Evolutionary conservation across 2,888 invertebrate genomes (phyloP).

Genomic region (Aelia acuminata): DNA sequence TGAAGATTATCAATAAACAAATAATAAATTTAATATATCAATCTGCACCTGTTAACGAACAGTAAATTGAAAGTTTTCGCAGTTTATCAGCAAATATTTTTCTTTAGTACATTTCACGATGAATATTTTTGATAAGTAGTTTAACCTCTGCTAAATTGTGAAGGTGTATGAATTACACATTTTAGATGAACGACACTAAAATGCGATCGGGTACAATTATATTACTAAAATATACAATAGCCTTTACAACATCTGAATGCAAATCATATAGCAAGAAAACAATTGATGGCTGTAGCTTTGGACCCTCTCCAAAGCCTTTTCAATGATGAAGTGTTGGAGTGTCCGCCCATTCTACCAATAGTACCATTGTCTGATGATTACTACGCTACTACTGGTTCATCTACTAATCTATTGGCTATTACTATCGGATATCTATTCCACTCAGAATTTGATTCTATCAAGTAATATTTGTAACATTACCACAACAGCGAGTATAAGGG

Average conservation of each 20-base stretch:
- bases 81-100: no score
- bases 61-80: no score
- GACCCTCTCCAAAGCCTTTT: background rate
- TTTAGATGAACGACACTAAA: background rate
- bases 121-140: no score
- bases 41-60: no score
- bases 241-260: conserved; percentile 12
- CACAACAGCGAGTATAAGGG: no score
- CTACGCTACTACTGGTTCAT: background rate
- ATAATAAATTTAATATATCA: no score
- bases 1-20: no score
- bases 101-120: no score
- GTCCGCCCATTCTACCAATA: background rate
- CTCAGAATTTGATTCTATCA: no score
- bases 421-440: background rate
- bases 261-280: conserved; percentile 5
- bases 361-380: conserved; percentile 6
- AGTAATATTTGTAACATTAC: no score
- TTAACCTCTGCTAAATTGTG: no score
- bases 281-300: conserved; percentile 21
- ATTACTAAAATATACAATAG: background rate
- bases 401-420: background rate
- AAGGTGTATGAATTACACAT: no score
- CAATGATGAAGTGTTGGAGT: background rate
- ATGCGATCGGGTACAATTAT: background rate